Percentiles rank a stretch among this genome's conserved stretches.
Conservation (phyloP, 2,797 vertebrate genomes). For the Carcharodon carcharias region DNA sequence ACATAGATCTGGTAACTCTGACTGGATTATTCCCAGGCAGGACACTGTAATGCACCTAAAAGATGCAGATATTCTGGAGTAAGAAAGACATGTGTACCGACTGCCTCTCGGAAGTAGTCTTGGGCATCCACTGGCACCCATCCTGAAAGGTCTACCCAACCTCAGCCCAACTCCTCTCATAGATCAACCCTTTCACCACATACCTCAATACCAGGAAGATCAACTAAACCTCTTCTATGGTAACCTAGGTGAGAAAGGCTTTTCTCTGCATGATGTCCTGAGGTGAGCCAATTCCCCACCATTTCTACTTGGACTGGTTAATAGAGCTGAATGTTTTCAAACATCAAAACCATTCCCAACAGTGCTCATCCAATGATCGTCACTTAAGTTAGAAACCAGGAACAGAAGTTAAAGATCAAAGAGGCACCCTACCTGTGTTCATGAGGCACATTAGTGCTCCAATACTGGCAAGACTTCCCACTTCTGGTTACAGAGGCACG, state of each 20-base stretch:
- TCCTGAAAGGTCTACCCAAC: background rate
- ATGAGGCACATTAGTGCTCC: constrained; percentile 82
- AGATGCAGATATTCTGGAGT: background rate
- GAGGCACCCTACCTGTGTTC: constrained; percentile 71
- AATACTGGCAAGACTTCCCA: constrained; percentile 76
- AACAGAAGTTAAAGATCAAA: background rate
- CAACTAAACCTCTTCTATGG: background rate
- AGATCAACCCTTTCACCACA: background rate
- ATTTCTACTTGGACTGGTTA: background rate
- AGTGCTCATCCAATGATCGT: background rate
- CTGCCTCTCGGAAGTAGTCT: background rate
- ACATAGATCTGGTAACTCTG: background rate
- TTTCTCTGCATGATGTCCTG: background rate
- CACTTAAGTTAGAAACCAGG: background rate
- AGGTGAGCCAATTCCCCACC: background rate
- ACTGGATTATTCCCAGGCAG: background rate
- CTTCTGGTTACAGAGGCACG: constrained; percentile 63
- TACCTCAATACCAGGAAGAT: background rate
- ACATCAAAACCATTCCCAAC: background rate
- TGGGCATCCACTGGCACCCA: background rate
- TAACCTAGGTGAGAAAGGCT: background rate
- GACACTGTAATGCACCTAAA: background rate
- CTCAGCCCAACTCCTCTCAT: background rate
- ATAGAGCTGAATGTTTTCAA: background rate
- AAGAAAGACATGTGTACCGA: background rate